Conservation (phyloP, 1,140 invertebrate species). For the Bombyx mandarina region DNA sequence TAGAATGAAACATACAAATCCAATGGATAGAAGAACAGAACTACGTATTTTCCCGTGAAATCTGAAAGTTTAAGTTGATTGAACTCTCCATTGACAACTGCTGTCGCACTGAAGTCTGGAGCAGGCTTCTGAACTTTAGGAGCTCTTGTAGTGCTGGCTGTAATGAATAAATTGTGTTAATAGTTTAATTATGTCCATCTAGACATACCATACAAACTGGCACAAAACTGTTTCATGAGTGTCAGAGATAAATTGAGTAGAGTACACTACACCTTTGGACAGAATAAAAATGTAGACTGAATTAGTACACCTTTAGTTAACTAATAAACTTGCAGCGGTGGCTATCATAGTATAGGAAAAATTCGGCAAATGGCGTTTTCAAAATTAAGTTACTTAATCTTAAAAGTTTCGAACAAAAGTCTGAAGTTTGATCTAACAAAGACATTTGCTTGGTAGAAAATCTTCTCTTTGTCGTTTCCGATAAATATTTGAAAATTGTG, state of each 20-base stretch:
- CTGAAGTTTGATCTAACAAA: no score
- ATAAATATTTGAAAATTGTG: not conserved
- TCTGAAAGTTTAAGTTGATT: slow-evolving; percentile 88
- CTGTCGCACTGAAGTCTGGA: slow-evolving; percentile 89
- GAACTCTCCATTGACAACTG: slow-evolving; percentile 91
- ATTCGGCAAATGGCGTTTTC: no score
- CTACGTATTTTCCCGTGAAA: slow-evolving; percentile 95
- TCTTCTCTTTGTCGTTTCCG: not conserved
- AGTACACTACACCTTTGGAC: no score
- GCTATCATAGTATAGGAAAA: no score
- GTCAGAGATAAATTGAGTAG: no score
- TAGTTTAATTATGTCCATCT: not conserved
- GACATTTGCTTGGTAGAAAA: not conserved
- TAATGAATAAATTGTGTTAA: slow-evolving; percentile 10
- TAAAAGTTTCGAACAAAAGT: no score
- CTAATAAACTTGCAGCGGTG: no score
- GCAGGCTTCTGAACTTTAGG: slow-evolving; percentile 84
- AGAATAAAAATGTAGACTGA: no score
- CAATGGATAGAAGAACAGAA: slow-evolving; percentile 92
- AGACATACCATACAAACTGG: no score
- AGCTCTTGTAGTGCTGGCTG: slow-evolving; percentile 42
- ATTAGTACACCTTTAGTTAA: no score
- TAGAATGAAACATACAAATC: slow-evolving; percentile 75
- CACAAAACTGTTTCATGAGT: no score
- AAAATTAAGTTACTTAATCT: no score